These are phyloP conservation scores for Chelonia mydas DNA, from an alignment of 2,797 vertebrate genomes.

Conservation along the genomic window DNA sequence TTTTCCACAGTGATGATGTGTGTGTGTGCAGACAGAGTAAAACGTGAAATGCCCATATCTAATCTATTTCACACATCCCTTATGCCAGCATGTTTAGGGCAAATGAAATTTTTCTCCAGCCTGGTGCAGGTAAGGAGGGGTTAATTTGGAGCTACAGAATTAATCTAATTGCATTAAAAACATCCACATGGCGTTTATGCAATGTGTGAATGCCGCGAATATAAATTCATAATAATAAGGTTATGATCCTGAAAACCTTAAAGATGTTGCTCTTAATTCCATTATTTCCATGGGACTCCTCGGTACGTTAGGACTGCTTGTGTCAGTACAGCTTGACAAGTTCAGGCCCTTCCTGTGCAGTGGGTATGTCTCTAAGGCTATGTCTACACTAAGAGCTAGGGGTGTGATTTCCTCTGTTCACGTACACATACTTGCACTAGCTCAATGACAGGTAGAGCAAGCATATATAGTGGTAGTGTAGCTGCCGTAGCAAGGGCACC, in stretches of 20 bases:
- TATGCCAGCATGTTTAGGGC: neutral
- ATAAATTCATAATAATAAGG: conserved; percentile 8
- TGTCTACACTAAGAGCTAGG: neutral
- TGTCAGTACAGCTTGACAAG: neutral
- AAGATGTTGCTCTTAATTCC: conserved; percentile 4
- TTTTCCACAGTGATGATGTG: conserved; percentile 37
- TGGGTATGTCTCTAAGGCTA: neutral
- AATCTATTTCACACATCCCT: neutral
- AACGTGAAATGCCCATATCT: conserved; percentile 41
- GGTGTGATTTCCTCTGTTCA: neutral
- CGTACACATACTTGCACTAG: neutral
- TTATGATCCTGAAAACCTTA: conserved; percentile 1
- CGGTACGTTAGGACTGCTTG: neutral
- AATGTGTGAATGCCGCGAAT: conserved; percentile 21
- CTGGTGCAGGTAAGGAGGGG: neutral
- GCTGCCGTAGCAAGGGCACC: neutral
- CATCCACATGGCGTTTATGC: neutral
- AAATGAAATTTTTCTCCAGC: neutral
- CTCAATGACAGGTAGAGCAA: neutral
- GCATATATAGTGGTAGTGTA: neutral
- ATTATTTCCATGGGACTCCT: neutral
- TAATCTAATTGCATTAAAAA: conserved; percentile 19
- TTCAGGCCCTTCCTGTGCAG: neutral
- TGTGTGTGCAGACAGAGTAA: conserved; percentile 54
- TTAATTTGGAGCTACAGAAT: conserved; percentile 43